These are phyloP conservation scores for Chrosomus eos DNA, from an alignment of 2,797 vertebrate genomes.

Conservation along the genomic window DNA sequence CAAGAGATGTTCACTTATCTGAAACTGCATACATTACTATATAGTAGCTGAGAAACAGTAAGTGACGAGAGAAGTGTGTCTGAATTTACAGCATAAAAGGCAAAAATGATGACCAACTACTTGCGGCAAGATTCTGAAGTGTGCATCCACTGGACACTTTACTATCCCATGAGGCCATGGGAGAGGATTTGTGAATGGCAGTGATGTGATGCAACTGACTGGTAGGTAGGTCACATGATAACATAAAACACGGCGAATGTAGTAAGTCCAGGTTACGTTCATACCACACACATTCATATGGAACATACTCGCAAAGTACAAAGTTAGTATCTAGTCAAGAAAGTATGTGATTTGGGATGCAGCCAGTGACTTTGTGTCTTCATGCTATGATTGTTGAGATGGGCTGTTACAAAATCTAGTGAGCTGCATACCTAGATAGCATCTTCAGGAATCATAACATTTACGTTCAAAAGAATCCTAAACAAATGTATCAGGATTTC, in stretches of 20 bases:
- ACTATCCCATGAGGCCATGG: not conserved
- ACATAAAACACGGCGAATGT: not conserved
- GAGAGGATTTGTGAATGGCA: not conserved
- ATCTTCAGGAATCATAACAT: not conserved
- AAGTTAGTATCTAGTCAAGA: not conserved
- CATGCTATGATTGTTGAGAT: not conserved
- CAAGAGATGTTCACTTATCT: not conserved
- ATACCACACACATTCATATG: not conserved
- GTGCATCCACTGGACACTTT: not conserved
- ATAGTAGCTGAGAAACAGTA: not conserved
- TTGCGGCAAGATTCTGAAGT: not conserved
- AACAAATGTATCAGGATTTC: not conserved
- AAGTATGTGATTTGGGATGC: not conserved
- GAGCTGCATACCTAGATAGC: not conserved
- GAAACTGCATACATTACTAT: not conserved
- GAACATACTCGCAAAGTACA: not conserved
- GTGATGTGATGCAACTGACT: not conserved
- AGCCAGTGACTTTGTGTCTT: not conserved
- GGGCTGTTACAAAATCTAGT: not conserved
- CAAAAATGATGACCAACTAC: not conserved
- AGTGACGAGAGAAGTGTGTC: not conserved
- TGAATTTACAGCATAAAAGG: not conserved
- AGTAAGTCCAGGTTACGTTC: not conserved
- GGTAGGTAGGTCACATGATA: not conserved
- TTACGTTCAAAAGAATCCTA: not conserved